Base-by-base conservation (phyloP, 2,888 invertebrate genomes). In the Xylota sylvarum region DNA sequence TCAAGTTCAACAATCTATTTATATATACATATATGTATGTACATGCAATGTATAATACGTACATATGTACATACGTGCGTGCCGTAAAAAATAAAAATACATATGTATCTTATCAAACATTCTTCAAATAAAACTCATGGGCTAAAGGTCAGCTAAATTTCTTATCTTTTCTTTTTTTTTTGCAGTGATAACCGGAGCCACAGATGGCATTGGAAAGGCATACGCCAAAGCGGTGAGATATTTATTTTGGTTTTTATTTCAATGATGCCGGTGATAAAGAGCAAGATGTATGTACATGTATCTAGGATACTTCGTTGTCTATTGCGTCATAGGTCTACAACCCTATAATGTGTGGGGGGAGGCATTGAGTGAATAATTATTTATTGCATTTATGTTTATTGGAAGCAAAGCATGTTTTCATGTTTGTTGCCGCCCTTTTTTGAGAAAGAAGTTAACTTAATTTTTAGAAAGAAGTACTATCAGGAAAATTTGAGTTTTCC, bases 131-230 rank as follows among this genome's bases (percentile, higher is more conserved):
- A 23, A 23, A 35, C 43, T 35, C 17, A 62, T 23, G 62, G 56
- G 74, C 64, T 14, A 52, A 58, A 23, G 50, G 43, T 64, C 19
- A 50, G 30, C 10, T 50, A 81, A 87, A 85, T 56, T 77, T 50
- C 48, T 83, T 43, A 64, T 70, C 62, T 74, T 52, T 80, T 70
- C 62, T 74, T 52, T 80, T 14, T 62, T 23, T 23, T 50, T 90
- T 95, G 56, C 93, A 96, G 97, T 98, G 89, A 93, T 98, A 12
- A 98, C 98, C 14, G 98, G 98, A 10, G 95, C 96, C 12, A 97
- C 97, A 0, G 97, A 97, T 93, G 98, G 98, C 4, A 95, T 98
- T 86, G 98, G 98, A 87, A 97, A 97, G 92, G 96, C 97, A 19
- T 98, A 96, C 90, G 97, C 97, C 0, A 94, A 94, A 91, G 94